These are phyloP conservation scores for Chorisops tibialis DNA, from an alignment of 2,888 invertebrate species.

Conservation along the genomic window DNA sequence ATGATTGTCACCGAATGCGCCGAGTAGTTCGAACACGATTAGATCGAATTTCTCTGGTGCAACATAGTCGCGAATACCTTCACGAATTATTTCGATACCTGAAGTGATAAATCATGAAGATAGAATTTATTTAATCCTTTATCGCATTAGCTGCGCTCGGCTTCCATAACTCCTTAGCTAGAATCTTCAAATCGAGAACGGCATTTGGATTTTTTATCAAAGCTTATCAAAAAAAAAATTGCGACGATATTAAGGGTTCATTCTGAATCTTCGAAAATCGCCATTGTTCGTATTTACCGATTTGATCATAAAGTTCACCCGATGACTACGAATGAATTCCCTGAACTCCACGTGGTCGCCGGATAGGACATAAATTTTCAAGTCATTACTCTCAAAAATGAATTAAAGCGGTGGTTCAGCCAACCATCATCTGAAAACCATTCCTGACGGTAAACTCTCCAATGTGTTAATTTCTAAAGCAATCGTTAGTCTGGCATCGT, in stretches of 20 bases:
- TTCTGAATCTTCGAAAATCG: neutral
- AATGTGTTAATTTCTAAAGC: neutral
- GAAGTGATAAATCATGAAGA: neutral
- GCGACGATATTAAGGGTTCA: neutral
- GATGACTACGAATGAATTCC: neutral
- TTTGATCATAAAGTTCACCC: neutral
- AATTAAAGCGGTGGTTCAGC: conserved; percentile 1
- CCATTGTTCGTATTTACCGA: neutral
- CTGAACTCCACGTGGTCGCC: neutral
- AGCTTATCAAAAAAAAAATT: too few relatives aligned
- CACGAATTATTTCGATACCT: neutral
- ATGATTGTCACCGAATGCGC: neutral
- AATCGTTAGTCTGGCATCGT: neutral
- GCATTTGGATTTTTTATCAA: neutral
- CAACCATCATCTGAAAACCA: neutral
- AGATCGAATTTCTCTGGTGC: neutral
- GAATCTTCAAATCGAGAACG: neutral
- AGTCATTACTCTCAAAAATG: neutral
- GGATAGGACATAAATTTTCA: neutral
- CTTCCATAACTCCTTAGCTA: neutral
- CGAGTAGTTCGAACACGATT: neutral
- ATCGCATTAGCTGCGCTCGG: neutral
- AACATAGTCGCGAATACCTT: neutral
- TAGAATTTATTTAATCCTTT: too few relatives aligned
- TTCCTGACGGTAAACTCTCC: neutral